A percentile compares a stretch with the other conserved stretches of the same genome.
These are phyloP conservation scores for Pseudocheirus occidentalis DNA, from an alignment of 2,797 vertebrate genomes.

Conservation along the genomic window DNA sequence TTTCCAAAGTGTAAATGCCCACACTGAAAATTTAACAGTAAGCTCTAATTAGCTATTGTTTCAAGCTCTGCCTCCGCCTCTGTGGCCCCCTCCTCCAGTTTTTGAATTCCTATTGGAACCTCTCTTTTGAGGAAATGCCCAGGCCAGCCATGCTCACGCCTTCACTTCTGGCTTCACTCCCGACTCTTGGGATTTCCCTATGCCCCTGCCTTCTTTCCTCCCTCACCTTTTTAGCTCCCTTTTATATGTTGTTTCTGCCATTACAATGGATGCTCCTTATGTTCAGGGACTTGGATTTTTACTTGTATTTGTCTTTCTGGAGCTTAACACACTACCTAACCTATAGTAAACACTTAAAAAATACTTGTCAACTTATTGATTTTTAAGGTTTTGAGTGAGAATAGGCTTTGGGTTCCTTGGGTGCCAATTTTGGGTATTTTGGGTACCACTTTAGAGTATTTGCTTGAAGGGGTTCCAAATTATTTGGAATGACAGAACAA, in stretches of 20 bases:
- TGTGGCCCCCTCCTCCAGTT: neutral
- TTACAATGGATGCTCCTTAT: neutral
- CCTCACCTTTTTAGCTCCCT: neutral
- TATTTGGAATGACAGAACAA: too few relatives aligned
- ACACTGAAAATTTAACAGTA: neutral
- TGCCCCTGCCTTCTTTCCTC: neutral
- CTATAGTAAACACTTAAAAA: neutral
- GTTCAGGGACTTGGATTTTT: neutral
- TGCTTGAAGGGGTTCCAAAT: neutral
- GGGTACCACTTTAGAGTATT: neutral
- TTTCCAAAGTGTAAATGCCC: neutral
- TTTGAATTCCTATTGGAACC: neutral
- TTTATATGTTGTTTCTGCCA: neutral
- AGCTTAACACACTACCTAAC: neutral
- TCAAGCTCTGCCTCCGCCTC: neutral
- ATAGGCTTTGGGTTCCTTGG: neutral
- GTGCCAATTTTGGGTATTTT: neutral
- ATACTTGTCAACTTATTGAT: neutral
- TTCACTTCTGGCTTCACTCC: neutral
- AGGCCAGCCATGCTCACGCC: neutral
- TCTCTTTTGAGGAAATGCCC: neutral
- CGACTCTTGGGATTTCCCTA: neutral
- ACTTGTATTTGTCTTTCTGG: neutral
- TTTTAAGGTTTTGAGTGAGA: neutral
- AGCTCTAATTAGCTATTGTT: neutral